Conservation (phyloP, 2,113 vertebrate genomes). For the Lathamus discolor region DNA sequence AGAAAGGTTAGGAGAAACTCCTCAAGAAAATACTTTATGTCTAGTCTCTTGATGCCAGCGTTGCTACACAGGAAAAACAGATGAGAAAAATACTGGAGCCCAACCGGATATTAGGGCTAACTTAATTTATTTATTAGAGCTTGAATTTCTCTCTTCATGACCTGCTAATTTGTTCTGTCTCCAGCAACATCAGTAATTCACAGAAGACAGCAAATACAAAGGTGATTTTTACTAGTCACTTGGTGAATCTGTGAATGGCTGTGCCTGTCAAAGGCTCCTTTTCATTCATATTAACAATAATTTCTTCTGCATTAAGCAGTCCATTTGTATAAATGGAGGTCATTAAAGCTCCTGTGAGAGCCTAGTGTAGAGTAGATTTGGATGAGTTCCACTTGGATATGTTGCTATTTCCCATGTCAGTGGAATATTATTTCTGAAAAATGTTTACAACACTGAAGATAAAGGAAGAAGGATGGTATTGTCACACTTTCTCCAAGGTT, state of each 20-base stretch:
- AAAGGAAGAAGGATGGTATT: background rate
- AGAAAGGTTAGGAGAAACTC: background rate
- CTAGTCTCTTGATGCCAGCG: background rate
- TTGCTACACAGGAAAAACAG: background rate
- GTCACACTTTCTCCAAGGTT: background rate
- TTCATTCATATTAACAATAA: constrained; percentile 36
- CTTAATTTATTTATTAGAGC: background rate
- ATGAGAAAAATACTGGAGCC: background rate
- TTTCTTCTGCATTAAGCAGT: constrained; percentile 37
- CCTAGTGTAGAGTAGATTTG: background rate
- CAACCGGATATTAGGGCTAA: background rate
- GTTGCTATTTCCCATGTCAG: background rate
- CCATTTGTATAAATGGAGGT: constrained; percentile 28
- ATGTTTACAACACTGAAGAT: constrained; percentile 8
- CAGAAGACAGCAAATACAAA: constrained; percentile 11
- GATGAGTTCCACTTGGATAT: background rate
- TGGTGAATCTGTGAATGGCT: constrained; percentile 35
- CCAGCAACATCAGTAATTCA: background rate
- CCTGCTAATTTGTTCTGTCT: constrained; percentile 43
- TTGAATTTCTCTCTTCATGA: background rate
- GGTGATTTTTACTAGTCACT: constrained; percentile 42
- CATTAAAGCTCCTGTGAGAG: constrained; percentile 47
- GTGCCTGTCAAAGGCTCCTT: constrained; percentile 29
- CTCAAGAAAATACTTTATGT: background rate
- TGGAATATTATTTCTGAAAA: constrained; percentile 37